phyloP scores from a whole-genome alignment of 2,797 vertebrate species.

The Rhadinocentrus ornatus region DNA sequence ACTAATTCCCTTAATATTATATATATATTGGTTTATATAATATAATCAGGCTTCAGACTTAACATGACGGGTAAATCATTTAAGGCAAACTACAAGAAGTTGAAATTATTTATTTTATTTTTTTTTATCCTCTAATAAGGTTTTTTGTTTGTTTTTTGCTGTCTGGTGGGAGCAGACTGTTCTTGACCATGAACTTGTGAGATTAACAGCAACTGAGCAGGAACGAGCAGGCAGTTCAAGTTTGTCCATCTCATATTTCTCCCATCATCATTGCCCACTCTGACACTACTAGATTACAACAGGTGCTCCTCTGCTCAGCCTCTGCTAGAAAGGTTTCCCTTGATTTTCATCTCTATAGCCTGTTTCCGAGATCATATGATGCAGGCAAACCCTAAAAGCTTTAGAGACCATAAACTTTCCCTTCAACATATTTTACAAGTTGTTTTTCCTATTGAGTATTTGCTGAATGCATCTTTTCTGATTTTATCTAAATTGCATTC shows the following conservation, averaged over 20 bases:
- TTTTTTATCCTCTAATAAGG: background rate
- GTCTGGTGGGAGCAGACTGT: background rate
- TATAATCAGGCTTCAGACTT: background rate
- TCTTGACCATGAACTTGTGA: slow-evolving; percentile 27
- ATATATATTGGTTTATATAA: background rate
- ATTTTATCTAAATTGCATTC: background rate
- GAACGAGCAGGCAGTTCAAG: slow-evolving; percentile 33
- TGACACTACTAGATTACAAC: slow-evolving; percentile 55
- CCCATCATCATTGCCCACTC: slow-evolving; percentile 29
- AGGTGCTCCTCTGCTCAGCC: slow-evolving; percentile 51
- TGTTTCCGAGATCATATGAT: background rate
- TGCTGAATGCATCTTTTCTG: background rate
- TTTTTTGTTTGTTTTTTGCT: background rate
- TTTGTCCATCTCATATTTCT: slow-evolving; percentile 52
- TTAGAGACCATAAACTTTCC: background rate
- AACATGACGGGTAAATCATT: no score
- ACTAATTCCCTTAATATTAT: background rate
- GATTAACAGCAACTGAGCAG: slow-evolving; percentile 14
- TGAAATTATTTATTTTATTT: no score
- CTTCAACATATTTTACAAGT: background rate
- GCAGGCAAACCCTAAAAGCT: background rate
- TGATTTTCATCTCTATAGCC: slow-evolving; percentile 9
- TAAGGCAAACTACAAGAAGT: no score
- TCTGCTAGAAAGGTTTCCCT: slow-evolving; percentile 8
- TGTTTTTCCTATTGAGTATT: background rate